Evolutionary conservation across 2,888 invertebrate species (phyloP).

Genomic region (Polylopha cassiicola): DNA sequence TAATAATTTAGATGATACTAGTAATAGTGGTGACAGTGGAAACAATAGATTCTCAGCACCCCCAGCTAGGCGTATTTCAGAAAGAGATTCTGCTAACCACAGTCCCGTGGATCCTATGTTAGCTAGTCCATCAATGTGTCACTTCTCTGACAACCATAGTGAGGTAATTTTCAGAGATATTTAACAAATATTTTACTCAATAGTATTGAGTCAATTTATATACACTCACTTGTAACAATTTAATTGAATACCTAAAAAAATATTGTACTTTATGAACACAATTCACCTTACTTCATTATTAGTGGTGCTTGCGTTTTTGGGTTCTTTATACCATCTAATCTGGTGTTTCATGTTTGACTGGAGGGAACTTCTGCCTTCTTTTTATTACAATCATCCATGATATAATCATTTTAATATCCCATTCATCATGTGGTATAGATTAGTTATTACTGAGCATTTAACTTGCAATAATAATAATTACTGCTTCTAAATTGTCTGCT

Average conservation of each 20-base stretch:
- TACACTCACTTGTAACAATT: constrained; percentile 1
- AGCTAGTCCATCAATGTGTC: constrained; percentile 82
- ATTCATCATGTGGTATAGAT: too few relatives aligned
- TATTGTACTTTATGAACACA: too few relatives aligned
- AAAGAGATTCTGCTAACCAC: constrained; percentile 86
- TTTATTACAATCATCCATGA: too few relatives aligned
- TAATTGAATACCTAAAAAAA: neutral
- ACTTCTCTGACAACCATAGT: constrained; percentile 83
- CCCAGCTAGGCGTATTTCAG: constrained; percentile 60
- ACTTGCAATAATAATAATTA: constrained; percentile 3
- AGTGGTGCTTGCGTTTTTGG: too few relatives aligned
- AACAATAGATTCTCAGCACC: constrained; percentile 54
- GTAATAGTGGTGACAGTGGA: constrained; percentile 39
- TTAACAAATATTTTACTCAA: constrained; percentile 5
- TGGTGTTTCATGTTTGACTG: too few relatives aligned
- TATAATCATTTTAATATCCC: too few relatives aligned
- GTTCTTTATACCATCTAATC: too few relatives aligned
- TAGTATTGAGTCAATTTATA: neutral
- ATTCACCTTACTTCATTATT: too few relatives aligned
- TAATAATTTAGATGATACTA: constrained; percentile 50
- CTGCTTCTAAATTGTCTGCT: constrained; percentile 6
- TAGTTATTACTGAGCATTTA: constrained; percentile 10
- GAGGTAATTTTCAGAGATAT: constrained; percentile 62
- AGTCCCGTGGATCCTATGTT: constrained; percentile 85
- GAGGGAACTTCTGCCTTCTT: too few relatives aligned